These are phyloP conservation scores for Luperina nickerlii DNA, from an alignment of 2,888 invertebrate species.

Conservation along the genomic window DNA sequence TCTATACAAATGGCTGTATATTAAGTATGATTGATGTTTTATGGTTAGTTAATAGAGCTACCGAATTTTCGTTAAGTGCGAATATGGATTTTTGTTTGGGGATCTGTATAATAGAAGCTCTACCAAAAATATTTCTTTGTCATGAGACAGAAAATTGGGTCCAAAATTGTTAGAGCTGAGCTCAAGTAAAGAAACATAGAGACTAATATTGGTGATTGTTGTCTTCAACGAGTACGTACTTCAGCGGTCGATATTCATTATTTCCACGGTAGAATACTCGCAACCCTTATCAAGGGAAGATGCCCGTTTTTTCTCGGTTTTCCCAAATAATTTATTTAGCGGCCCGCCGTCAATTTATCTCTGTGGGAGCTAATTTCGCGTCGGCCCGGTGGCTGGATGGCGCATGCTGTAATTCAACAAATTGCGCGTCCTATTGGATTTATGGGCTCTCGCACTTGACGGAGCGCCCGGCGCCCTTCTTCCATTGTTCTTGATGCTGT, in stretches of 20 bases:
- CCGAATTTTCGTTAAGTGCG: constrained; percentile 38
- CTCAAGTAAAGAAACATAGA: background rate
- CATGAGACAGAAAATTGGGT: background rate
- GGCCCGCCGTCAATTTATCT: constrained; percentile 90
- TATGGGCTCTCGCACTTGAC: constrained; percentile 88
- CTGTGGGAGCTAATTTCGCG: constrained; percentile 90
- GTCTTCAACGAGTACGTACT: constrained; percentile 60
- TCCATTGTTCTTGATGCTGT: constrained; percentile 85
- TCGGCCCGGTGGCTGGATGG: constrained; percentile 89
- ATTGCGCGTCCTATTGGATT: constrained; percentile 89
- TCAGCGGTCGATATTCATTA: constrained; percentile 87
- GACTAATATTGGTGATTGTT: constrained; percentile 51
- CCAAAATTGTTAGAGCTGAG: background rate
- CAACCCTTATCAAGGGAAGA: constrained; percentile 90
- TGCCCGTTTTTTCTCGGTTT: constrained; percentile 90
- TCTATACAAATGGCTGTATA: constrained; percentile 55
- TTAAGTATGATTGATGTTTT: constrained; percentile 64
- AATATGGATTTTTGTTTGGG: constrained; percentile 30
- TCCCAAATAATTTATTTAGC: constrained; percentile 91
- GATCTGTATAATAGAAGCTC: constrained; percentile 24
- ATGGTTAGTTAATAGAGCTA: constrained; percentile 51
- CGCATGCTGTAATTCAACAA: constrained; percentile 91
- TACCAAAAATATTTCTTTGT: background rate
- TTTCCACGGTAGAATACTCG: constrained; percentile 81
- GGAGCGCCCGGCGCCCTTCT: constrained; percentile 85